These are phyloP conservation scores for Epicauta chinensis DNA, from an alignment of 1,140 invertebrate genomes.

Conservation along the genomic window DNA sequence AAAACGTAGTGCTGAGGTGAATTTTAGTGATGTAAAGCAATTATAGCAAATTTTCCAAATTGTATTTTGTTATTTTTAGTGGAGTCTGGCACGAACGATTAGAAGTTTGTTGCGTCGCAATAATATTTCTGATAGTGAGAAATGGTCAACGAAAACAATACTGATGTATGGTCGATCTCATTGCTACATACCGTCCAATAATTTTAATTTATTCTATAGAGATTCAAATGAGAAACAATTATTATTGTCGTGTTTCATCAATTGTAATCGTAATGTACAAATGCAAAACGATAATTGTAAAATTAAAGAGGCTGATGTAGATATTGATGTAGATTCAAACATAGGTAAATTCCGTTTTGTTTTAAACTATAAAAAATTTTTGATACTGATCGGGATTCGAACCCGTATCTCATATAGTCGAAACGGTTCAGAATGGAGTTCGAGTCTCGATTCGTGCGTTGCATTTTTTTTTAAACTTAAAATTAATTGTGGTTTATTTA, in stretches of 20 bases:
- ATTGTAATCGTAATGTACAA: background rate
- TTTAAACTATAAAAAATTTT: too few relatives aligned
- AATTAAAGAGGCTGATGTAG: background rate
- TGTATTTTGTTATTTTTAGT: constrained; percentile 26
- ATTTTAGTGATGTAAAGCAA: background rate
- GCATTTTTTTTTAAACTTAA: too few relatives aligned
- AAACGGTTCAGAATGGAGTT: too few relatives aligned
- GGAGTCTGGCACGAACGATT: constrained; percentile 33
- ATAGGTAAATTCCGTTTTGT: background rate
- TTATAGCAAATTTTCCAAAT: background rate
- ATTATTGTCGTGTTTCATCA: background rate
- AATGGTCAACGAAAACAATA: constrained; percentile 33
- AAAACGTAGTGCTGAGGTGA: constrained; percentile 31
- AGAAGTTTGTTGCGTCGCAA: constrained; percentile 23
- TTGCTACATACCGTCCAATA: constrained; percentile 23
- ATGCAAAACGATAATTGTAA: background rate
- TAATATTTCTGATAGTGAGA: constrained; percentile 21
- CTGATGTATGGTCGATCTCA: constrained; percentile 35
- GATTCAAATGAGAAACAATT: constrained; percentile 23
- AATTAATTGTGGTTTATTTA: background rate
- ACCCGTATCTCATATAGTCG: too few relatives aligned
- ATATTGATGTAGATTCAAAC: constrained; percentile 5
- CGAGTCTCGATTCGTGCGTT: too few relatives aligned
- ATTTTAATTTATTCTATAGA: constrained; percentile 27
- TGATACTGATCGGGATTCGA: too few relatives aligned